Percentiles rank a stretch among this genome's conserved stretches.
Evolutionary conservation across 2,888 invertebrate species (phyloP).

Genomic region (Ochropleura leucogaster): DNA sequence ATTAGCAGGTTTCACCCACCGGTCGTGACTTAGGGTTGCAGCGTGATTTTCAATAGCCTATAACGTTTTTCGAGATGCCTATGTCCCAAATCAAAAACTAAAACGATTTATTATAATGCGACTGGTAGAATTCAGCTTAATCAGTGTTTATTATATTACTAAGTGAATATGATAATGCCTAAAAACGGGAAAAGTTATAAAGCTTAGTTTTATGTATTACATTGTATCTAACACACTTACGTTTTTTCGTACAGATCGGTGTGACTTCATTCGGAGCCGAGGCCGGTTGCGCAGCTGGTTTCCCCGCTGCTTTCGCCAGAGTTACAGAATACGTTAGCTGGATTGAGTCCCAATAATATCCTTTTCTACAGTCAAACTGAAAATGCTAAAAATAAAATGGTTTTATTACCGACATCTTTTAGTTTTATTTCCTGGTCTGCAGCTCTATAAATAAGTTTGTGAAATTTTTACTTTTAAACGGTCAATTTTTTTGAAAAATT

Average conservation of each 20-base stretch:
- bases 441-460: not conserved
- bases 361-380: not conserved
- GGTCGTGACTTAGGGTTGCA: too few relatives aligned
- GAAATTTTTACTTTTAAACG: not conserved
- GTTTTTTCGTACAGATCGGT: slow-evolving; percentile 65
- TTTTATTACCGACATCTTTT: not conserved
- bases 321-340: slow-evolving; percentile 73
- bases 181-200: not conserved
- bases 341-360: slow-evolving; percentile 61
- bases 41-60: too few relatives aligned
- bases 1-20: too few relatives aligned
- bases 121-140: not conserved
- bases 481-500: not conserved
- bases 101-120: not conserved
- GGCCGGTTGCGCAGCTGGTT: slow-evolving; percentile 70
- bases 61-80: too few relatives aligned
- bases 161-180: not conserved
- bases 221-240: not conserved
- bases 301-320: slow-evolving; percentile 76
- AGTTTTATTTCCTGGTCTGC: not conserved
- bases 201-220: too few relatives aligned
- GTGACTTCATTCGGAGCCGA: slow-evolving; percentile 74
- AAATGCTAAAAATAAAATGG: slow-evolving; percentile 12
- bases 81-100: too few relatives aligned
- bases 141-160: not conserved